Evolutionary conservation across 2,888 invertebrate genomes (phyloP).

Genomic region (Holacanthella duospinosa): DNA sequence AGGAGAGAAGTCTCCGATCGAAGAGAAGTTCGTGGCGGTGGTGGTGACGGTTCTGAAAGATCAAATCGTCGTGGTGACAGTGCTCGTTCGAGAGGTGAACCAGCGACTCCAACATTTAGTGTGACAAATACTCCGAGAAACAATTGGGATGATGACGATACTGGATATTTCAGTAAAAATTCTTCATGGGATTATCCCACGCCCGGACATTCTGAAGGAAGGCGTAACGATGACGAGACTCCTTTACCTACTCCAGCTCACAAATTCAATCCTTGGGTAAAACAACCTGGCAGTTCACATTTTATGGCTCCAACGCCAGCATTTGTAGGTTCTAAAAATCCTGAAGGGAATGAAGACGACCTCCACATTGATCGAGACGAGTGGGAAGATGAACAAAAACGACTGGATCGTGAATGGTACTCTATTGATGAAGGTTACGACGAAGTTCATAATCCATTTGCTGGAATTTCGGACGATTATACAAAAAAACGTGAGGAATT

Average conservation of each 20-base stretch:
- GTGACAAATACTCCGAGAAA: slow-evolving; percentile 53
- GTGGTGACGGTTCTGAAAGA: slow-evolving; percentile 34
- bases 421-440: slow-evolving; percentile 86
- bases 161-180: slow-evolving; percentile 18
- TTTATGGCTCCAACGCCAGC: slow-evolving; percentile 29
- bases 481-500: slow-evolving; percentile 87
- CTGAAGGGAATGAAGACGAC: slow-evolving; percentile 51
- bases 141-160: slow-evolving; percentile 42
- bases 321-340: slow-evolving; percentile 39
- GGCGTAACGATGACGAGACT: slow-evolving; percentile 50
- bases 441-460: slow-evolving; percentile 87
- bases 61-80: slow-evolving; percentile 28
- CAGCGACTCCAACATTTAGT: slow-evolving; percentile 64
- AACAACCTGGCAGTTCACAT: slow-evolving; percentile 39
- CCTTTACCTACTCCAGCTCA: slow-evolving; percentile 78
- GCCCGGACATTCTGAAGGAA: slow-evolving; percentile 41
- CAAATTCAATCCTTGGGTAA: slow-evolving; percentile 69
- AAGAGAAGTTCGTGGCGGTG: slow-evolving; percentile 36
- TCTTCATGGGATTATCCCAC: slow-evolving; percentile 35
- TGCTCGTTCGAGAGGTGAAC: slow-evolving; percentile 66
- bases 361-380: slow-evolving; percentile 62
- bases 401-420: slow-evolving; percentile 94
- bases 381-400: slow-evolving; percentile 83
- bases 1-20: slow-evolving; percentile 38
- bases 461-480: slow-evolving; percentile 79